Conservation (phyloP, 1,140 invertebrate genomes). For the Triops cancriformis region DNA sequence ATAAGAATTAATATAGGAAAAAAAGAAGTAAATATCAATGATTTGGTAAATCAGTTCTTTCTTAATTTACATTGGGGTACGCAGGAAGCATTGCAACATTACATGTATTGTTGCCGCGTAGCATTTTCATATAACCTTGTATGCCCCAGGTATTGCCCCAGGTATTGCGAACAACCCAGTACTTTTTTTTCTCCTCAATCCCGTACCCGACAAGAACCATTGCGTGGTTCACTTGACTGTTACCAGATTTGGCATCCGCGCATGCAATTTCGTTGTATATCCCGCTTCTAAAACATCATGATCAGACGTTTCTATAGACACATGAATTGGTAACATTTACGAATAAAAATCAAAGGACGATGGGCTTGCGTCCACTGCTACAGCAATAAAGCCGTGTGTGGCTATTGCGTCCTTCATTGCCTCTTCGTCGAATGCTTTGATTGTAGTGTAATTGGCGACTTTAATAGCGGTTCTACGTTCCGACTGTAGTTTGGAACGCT, state of each 20-base stretch:
- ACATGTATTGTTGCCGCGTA: background rate
- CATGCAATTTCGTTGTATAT: constrained; percentile 7
- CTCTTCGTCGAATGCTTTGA: background rate
- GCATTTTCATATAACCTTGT: constrained; percentile 21
- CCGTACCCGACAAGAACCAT: constrained; percentile 17
- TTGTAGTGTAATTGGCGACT: background rate
- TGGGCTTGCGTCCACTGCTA: constrained; percentile 23
- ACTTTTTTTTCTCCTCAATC: constrained; percentile 32
- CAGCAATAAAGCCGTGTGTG: constrained; percentile 23
- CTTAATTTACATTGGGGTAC: background rate
- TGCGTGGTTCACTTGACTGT: background rate
- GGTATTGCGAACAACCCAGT: constrained; percentile 32
- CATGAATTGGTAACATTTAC: background rate
- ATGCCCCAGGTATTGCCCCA: constrained; percentile 31
- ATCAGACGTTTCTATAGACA: background rate
- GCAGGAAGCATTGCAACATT: constrained; percentile 2
- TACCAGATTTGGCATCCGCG: constrained; percentile 22
- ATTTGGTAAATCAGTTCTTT: background rate
- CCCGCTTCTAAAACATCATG: background rate
- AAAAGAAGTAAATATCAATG: background rate
- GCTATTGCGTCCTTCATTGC: constrained; percentile 24
- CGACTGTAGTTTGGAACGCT: background rate
- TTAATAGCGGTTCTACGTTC: background rate
- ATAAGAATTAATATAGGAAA: background rate
- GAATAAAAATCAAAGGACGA: constrained; percentile 16